A percentile compares a stretch with the other conserved stretches of the same genome.
Conservation (phyloP, 2,888 invertebrate genomes). For the Cyclophora albipunctata region DNA sequence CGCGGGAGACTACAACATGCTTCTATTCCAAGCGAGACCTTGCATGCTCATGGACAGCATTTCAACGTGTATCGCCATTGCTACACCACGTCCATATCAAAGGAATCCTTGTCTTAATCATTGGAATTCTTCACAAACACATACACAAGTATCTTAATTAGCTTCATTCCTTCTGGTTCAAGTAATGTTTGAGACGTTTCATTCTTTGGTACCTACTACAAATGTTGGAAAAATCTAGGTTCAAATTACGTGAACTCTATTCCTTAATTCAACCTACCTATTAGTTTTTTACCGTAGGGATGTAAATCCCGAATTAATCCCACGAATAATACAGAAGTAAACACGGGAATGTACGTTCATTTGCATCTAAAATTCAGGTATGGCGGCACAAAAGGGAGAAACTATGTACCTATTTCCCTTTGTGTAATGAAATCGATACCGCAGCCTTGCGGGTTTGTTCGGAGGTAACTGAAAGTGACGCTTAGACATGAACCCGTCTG, state of each 20-base stretch:
- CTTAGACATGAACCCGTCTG: constrained; percentile 15
- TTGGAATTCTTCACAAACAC: too few species aligned
- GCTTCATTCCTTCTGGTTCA: too few species aligned
- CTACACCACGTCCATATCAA: constrained; percentile 1
- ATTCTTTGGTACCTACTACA: too few species aligned
- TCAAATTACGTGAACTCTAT: too few species aligned
- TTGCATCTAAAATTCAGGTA: constrained; percentile 25
- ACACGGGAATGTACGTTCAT: constrained; percentile 15
- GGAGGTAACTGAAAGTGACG: constrained; percentile 10
- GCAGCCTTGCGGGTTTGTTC: constrained; percentile 20
- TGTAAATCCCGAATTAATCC: too few species aligned
- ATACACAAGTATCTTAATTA: too few species aligned
- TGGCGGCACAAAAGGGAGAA: constrained; percentile 29
- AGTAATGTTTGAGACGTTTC: too few species aligned
- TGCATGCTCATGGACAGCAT: constrained; percentile 36
- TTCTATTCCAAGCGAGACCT: constrained; percentile 67
- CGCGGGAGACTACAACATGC: constrained; percentile 58
- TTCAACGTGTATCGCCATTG: constrained; percentile 9
- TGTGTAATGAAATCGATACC: constrained; percentile 43
- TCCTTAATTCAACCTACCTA: too few species aligned
- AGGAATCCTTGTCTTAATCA: too few species aligned
- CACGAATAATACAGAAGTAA: background rate
- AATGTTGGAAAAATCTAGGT: too few species aligned
- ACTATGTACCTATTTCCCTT: constrained; percentile 31
- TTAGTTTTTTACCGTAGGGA: too few species aligned